Percentiles rank a stretch among this genome's conserved stretches.
Conservation (phyloP, 2,797 vertebrate genomes). For the Mergus octosetaceus region DNA sequence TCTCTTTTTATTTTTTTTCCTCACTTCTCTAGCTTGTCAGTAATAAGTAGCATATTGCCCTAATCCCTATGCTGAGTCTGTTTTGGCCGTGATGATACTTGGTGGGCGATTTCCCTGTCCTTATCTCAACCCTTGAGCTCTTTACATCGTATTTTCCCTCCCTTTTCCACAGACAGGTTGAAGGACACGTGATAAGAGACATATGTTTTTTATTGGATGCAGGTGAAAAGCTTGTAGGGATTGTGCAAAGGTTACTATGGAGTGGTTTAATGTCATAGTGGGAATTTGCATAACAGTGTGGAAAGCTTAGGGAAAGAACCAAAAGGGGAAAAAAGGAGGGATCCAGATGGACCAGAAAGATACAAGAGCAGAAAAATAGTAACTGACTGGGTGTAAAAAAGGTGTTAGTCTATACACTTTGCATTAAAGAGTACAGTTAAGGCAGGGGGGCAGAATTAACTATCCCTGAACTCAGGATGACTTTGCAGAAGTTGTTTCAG, state of each 20-base stretch:
- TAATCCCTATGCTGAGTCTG: too few species aligned
- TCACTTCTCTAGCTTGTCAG: too few species aligned
- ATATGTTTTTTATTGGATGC: neutral
- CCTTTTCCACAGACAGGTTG: neutral
- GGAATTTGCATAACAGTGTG: neutral
- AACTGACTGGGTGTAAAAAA: neutral
- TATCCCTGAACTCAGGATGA: neutral
- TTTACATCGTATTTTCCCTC: too few species aligned
- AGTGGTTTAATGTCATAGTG: neutral
- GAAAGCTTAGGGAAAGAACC: neutral
- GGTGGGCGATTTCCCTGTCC: too few species aligned
- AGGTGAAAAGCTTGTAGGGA: neutral
- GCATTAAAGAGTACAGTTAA: neutral
- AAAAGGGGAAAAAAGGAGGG: neutral
- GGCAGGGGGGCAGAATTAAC: neutral
- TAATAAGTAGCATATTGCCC: too few species aligned
- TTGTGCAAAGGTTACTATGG: neutral
- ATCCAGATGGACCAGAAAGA: neutral
- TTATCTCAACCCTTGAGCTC: too few species aligned
- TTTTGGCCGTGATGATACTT: too few species aligned
- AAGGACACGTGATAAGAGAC: neutral
- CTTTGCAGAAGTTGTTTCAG: neutral
- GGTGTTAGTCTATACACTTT: neutral
- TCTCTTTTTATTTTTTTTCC: too few species aligned
- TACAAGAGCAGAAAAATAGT: neutral